Conservation (phyloP, 2,888 invertebrate species). For the Machimus rusticus region DNA sequence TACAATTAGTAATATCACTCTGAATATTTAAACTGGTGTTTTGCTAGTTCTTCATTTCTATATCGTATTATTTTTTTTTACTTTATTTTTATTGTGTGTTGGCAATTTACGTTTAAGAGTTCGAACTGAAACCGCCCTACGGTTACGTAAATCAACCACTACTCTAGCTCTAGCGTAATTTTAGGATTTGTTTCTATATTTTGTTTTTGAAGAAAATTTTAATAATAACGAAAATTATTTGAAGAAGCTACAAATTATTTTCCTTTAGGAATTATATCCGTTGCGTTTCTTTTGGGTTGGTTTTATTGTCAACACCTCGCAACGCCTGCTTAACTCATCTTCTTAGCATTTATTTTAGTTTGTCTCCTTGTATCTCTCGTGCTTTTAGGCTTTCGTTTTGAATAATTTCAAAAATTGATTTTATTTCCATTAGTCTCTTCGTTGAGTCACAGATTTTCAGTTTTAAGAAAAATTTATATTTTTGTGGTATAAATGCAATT, state of each 20-base stretch:
- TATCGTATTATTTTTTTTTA: background rate
- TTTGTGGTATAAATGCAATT: background rate
- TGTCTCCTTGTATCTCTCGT: background rate
- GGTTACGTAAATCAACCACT: background rate
- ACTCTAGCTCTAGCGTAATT: slow-evolving; percentile 10
- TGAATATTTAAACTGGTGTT: slow-evolving; percentile 30
- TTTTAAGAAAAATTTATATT: background rate
- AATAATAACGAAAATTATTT: background rate
- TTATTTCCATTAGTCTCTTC: slow-evolving; percentile 7
- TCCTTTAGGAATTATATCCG: background rate
- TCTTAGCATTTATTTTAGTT: background rate
- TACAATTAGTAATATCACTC: slow-evolving; percentile 20
- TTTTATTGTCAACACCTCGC: background rate
- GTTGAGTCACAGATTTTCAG: background rate
- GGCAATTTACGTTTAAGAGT: background rate
- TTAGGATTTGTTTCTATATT: slow-evolving; percentile 13
- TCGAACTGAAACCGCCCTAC: slow-evolving; percentile 13
- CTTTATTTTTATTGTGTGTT: slow-evolving; percentile 1
- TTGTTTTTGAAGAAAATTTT: background rate
- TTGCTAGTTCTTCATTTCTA: slow-evolving; percentile 8
- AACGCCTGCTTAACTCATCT: background rate
- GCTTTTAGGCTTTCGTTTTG: background rate
- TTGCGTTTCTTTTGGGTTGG: background rate
- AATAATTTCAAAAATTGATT: background rate
- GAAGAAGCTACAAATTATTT: background rate